These are phyloP conservation scores for Amorpha juglandis DNA, from an alignment of 2,888 invertebrate genomes.

Conservation along the genomic window DNA sequence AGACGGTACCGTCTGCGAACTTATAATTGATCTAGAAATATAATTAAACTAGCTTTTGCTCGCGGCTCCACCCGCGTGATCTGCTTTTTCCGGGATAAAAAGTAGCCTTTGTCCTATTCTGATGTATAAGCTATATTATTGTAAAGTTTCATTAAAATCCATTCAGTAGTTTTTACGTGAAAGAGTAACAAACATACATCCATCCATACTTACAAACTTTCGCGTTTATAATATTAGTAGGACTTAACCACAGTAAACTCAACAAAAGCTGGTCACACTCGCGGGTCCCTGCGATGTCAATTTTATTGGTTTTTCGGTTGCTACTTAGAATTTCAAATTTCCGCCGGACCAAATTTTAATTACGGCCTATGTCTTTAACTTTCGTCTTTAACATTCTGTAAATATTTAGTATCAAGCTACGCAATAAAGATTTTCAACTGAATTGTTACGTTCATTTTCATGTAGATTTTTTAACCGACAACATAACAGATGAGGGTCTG, in stretches of 20 bases:
- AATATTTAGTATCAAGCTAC: slow-evolving; percentile 12
- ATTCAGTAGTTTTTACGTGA: no score
- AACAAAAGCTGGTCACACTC: slow-evolving; percentile 16
- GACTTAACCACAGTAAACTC: background rate
- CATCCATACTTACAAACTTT: no score
- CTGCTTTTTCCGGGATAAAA: no score
- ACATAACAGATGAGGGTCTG: background rate
- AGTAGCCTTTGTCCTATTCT: no score
- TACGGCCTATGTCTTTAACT: slow-evolving; percentile 32
- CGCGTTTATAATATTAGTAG: no score
- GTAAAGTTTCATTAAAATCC: no score
- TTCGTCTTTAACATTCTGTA: slow-evolving; percentile 19
- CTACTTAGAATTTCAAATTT: slow-evolving; percentile 34
- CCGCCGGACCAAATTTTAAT: slow-evolving; percentile 31
- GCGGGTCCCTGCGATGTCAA: slow-evolving; percentile 30
- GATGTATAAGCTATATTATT: no score
- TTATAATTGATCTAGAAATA: background rate
- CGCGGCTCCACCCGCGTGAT: no score
- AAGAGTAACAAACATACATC: no score
- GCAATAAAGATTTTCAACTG: slow-evolving; percentile 6
- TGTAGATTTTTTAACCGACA: background rate
- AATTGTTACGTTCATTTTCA: background rate
- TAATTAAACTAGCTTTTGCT: background rate
- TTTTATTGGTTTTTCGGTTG: slow-evolving; percentile 36
- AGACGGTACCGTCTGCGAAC: background rate